Conservation (phyloP, 2,797 vertebrate genomes). For the Spinus pinus region DNA sequence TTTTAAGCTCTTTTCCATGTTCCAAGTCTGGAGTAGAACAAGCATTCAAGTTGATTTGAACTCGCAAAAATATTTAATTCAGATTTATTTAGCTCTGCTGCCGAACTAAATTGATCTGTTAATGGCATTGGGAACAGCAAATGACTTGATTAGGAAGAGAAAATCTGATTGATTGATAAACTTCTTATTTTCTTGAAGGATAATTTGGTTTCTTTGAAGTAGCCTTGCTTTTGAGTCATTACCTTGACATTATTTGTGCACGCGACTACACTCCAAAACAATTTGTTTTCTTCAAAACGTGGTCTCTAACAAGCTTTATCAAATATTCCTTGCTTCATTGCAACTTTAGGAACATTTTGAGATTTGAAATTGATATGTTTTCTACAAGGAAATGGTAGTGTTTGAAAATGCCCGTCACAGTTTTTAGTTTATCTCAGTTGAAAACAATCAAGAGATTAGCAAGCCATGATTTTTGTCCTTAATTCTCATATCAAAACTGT, state of each 20-base stretch:
- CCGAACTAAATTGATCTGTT: not conserved
- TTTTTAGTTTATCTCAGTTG: not conserved
- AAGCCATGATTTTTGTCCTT: slow-evolving; percentile 12
- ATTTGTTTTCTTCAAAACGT: not conserved
- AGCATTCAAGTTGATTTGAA: not conserved
- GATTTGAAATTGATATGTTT: not conserved
- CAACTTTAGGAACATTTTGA: not conserved
- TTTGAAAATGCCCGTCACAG: not conserved
- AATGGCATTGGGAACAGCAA: not conserved
- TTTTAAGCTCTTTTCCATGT: not conserved
- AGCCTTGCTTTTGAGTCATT: not conserved
- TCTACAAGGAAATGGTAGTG: not conserved
- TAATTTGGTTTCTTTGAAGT: not conserved
- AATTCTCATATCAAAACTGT: slow-evolving; percentile 35
- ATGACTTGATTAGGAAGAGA: not conserved
- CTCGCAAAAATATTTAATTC: not conserved
- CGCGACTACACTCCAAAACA: accelerated
- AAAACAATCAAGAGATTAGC: slow-evolving; percentile 40
- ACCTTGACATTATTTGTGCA: accelerated
- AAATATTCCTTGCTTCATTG: not conserved
- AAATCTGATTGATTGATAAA: not conserved
- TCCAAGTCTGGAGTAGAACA: not conserved
- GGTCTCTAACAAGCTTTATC: not conserved
- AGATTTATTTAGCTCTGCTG: not conserved
- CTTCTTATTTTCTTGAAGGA: not conserved